Evolutionary conservation across 2,888 invertebrate genomes (phyloP), one percentile per base, ranked within the genome.

Genomic region (Tipula vernalis): DNA sequence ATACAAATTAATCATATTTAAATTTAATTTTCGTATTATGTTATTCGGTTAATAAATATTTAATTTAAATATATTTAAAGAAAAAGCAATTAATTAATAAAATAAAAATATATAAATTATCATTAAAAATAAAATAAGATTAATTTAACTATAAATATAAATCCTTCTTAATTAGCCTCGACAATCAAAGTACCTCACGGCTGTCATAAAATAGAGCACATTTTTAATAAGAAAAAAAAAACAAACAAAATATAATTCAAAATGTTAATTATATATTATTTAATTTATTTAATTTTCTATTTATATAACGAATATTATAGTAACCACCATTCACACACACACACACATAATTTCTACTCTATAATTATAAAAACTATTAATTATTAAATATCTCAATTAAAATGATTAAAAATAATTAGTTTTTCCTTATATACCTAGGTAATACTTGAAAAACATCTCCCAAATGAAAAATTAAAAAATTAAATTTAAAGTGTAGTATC

Each of bases 111-210:
- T 71, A 28, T 71, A 28, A 71, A 71, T 71, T 71, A 71, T 71
- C 10, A 71, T 28, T 71, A 28, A 28, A 28, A 28, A 18, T 71
- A 71, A 39, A 71, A 71, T 71, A 71, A 71, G 28, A 71, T 28
- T 71, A 71, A 71, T 28, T 71, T 71, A 71, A 71, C 12, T 71
- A 84, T n/a, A 84, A 15, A 10, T 36, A 83, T 36, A 84, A 84
- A 39, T 41, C 84, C 84, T 84, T 84, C 41, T 84, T 84, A 36
- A 36, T 15, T 85, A 86, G 86, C 51, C 86, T 86, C 86, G 86
- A 86, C 86, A 86, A 86, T 86, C 86, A 86, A 86, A 51, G 51
- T 86, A 36, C 51, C 86, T 36, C 86, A 86, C 86, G 86, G 86
- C 86, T 86, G 86, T 86, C 85, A 85, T 42, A 42, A 85, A 85